These are phyloP conservation scores for Phylloscopus trochilus DNA, from an alignment of 2,113 vertebrate species.

Conservation along the genomic window DNA sequence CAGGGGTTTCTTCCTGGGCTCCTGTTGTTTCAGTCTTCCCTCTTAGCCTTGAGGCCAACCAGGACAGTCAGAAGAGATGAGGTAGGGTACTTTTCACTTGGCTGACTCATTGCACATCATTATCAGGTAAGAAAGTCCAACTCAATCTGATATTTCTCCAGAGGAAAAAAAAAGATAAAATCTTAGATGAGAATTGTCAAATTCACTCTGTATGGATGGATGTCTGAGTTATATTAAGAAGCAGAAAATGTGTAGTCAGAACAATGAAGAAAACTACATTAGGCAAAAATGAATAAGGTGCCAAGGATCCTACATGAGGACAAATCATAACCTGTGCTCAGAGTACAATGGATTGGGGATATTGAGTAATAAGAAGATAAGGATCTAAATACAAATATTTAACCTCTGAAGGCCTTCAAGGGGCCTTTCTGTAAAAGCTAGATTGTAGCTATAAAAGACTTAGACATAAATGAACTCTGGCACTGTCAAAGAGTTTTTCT, in stretches of 20 bases:
- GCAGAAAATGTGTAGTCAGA: slow-evolving; percentile 30
- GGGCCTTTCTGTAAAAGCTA: slow-evolving; percentile 21
- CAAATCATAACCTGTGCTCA: slow-evolving; percentile 51
- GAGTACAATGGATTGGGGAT: background rate
- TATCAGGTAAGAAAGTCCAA: slow-evolving; percentile 6
- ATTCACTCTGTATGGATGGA: slow-evolving; percentile 51
- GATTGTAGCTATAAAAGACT: slow-evolving; percentile 30
- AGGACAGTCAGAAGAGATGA: background rate
- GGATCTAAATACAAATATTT: slow-evolving; percentile 50
- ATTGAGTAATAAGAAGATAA: slow-evolving; percentile 46
- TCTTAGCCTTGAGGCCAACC: background rate
- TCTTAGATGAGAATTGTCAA: slow-evolving; percentile 57
- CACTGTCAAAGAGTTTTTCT: background rate
- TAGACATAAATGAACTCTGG: slow-evolving; percentile 26
- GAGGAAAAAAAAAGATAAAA: slow-evolving; percentile 35
- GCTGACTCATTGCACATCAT: slow-evolving; percentile 25
- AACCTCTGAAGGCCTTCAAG: slow-evolving; percentile 33
- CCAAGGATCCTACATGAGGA: slow-evolving; percentile 45
- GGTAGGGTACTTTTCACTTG: background rate
- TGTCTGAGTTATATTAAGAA: slow-evolving; percentile 60
- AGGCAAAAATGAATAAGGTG: slow-evolving; percentile 54
- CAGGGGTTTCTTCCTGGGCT: background rate
- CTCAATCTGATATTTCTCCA: slow-evolving; percentile 1
- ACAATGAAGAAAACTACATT: slow-evolving; percentile 54
- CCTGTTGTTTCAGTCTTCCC: background rate